Evolutionary conservation across 2,113 vertebrate genomes (phyloP).

Genomic region (Entomyzon cyanotis): DNA sequence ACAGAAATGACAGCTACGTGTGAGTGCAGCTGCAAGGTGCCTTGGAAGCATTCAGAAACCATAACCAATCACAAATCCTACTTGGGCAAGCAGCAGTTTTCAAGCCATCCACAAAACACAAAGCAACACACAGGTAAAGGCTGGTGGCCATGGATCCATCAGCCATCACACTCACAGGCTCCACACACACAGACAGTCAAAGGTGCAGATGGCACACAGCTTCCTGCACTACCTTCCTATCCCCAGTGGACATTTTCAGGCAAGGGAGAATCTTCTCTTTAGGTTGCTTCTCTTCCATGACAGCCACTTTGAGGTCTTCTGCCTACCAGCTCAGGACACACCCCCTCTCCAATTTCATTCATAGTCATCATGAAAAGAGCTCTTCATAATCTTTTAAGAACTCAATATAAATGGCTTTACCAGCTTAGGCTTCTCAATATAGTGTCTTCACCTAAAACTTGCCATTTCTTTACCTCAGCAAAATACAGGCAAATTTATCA

Average conservation of each 20-base stretch:
- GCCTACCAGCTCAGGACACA: neutral
- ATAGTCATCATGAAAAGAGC: neutral
- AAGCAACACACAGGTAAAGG: neutral
- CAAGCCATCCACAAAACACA: neutral
- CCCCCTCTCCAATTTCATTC: neutral
- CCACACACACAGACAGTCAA: neutral
- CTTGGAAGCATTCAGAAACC: neutral
- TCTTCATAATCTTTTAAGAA: neutral
- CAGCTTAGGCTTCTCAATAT: neutral
- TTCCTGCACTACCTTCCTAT: neutral
- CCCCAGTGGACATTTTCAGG: accelerated
- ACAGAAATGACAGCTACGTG: accelerated
- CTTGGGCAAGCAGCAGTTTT: neutral
- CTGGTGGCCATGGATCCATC: neutral
- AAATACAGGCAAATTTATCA: neutral
- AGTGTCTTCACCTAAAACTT: neutral
- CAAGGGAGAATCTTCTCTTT: neutral
- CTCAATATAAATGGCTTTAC: neutral
- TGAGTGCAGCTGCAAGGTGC: neutral
- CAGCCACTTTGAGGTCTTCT: neutral
- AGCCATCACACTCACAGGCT: neutral
- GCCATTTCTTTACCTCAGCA: neutral
- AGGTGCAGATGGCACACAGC: neutral
- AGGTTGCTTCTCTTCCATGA: neutral
- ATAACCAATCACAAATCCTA: neutral